Conservation (phyloP, 2,888 invertebrate genomes). For the Parasteatoda lunata region DNA sequence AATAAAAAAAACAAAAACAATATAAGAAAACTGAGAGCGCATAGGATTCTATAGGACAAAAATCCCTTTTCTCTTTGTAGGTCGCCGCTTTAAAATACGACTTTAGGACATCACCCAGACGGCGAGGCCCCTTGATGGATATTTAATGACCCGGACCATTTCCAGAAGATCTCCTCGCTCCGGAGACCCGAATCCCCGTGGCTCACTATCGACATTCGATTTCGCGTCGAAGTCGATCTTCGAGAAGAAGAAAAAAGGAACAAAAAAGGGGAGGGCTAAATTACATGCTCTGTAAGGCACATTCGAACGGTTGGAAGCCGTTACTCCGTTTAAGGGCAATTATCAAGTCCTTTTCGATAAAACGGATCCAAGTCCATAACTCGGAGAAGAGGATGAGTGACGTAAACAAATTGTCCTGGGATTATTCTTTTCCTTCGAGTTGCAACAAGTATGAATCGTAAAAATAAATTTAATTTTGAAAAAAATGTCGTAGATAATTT, state of each 20-base stretch:
- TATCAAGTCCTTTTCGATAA: slow-evolving; percentile 25
- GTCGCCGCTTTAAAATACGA: slow-evolving; percentile 32
- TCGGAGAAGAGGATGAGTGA: slow-evolving; percentile 22
- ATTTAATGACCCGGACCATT: slow-evolving; percentile 58
- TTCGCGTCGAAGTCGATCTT: slow-evolving; percentile 38
- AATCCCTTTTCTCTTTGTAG: neutral
- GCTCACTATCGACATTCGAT: slow-evolving; percentile 46
- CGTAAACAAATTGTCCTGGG: slow-evolving; percentile 35
- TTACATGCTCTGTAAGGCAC: slow-evolving; percentile 21
- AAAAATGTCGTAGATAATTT: no score
- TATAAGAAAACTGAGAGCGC: neutral
- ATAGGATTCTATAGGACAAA: neutral
- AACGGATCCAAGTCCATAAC: neutral
- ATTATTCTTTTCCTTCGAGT: neutral
- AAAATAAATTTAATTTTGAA: no score
- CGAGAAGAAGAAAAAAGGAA: neutral
- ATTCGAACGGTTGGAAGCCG: neutral
- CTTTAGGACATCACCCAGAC: slow-evolving; percentile 40
- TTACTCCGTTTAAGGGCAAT: slow-evolving; percentile 26
- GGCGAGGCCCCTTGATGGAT: slow-evolving; percentile 56
- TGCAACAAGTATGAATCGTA: slow-evolving; percentile 18
- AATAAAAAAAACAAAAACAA: neutral
- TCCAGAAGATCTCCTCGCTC: slow-evolving; percentile 38
- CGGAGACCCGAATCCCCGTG: slow-evolving; percentile 13
- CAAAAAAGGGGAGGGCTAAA: slow-evolving; percentile 14